Conservation (phyloP, 2,888 invertebrate species). For the Petrophora chlorosata region DNA sequence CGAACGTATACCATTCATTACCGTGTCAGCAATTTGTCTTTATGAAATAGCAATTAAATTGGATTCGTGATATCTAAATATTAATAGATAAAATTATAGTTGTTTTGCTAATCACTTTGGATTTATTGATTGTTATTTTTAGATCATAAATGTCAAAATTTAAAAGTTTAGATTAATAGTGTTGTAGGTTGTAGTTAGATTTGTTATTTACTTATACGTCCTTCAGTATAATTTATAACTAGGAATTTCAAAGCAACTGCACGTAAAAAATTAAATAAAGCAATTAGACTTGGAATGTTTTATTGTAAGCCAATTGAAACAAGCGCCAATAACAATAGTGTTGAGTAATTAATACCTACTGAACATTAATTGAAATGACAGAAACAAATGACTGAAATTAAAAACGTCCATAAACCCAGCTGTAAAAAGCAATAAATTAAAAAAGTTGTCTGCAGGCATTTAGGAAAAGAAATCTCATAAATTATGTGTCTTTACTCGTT, state of each 20-base stretch:
- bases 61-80: conserved; percentile 9
- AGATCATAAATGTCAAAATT: conserved; percentile 18
- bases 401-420: too few species aligned
- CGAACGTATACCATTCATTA: conserved; percentile 21
- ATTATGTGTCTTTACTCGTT: conserved; percentile 4
- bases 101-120: background rate
- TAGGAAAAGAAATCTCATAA: conserved; percentile 10
- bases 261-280: too few species aligned
- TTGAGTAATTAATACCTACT: too few species aligned
- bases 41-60: conserved; percentile 18
- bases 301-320: too few species aligned
- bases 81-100: conserved; percentile 3
- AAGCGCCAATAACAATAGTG: too few species aligned
- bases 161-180: conserved; percentile 13
- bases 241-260: too few species aligned
- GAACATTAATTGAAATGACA: too few species aligned
- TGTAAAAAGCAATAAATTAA: background rate
- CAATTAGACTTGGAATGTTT: too few species aligned
- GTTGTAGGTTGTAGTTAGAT: conserved; percentile 1
- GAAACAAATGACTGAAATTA: too few species aligned
- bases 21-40: conserved; percentile 22
- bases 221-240: too few species aligned
- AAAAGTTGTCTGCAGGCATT: background rate
- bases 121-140: background rate
- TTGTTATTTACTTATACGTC: background rate